Evolutionary conservation across 2,797 vertebrate species (phyloP).

Genomic region (Spinibarbus caldwelli): DNA sequence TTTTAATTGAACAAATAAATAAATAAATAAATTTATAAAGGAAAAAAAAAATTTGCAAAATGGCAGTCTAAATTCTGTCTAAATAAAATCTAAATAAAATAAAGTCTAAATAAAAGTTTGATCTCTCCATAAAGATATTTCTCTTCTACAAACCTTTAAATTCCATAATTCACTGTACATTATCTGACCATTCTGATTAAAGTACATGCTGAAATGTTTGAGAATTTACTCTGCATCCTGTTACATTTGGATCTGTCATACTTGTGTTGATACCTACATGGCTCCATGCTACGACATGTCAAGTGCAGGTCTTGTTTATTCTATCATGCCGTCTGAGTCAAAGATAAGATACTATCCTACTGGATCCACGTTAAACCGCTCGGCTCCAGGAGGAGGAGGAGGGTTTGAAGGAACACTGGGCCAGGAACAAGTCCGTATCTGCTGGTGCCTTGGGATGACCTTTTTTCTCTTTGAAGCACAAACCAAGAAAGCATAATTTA

Average conservation of each 20-base stretch:
- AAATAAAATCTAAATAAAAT: too few relatives aligned
- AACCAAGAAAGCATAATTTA: slow-evolving; percentile 76
- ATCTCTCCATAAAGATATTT: background rate
- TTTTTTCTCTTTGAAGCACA: slow-evolving; percentile 71
- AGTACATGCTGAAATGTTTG: background rate
- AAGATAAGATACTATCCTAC: slow-evolving; percentile 64
- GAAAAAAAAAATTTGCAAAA: too few relatives aligned
- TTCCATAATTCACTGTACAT: background rate
- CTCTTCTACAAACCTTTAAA: background rate
- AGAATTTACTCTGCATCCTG: background rate
- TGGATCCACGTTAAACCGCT: slow-evolving; percentile 42
- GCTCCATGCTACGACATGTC: slow-evolving; percentile 56
- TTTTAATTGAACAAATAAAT: too few relatives aligned
- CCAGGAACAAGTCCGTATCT: slow-evolving; percentile 72
- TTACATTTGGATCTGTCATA: slow-evolving; percentile 18
- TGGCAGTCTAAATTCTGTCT: background rate
- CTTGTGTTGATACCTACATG: slow-evolving; percentile 35
- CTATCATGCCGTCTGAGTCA: slow-evolving; percentile 57
- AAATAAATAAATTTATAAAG: background rate
- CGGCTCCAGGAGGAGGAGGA: slow-evolving; percentile 44
- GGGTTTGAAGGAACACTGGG: slow-evolving; percentile 17
- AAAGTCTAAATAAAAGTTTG: too few relatives aligned
- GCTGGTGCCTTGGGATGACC: slow-evolving; percentile 67
- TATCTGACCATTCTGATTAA: slow-evolving; percentile 7
- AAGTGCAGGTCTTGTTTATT: slow-evolving; percentile 54